Percentiles rank a stretch among this genome's conserved stretches.
Conservation (phyloP, 2,113 vertebrate species). For the Bathybates hornii region DNA sequence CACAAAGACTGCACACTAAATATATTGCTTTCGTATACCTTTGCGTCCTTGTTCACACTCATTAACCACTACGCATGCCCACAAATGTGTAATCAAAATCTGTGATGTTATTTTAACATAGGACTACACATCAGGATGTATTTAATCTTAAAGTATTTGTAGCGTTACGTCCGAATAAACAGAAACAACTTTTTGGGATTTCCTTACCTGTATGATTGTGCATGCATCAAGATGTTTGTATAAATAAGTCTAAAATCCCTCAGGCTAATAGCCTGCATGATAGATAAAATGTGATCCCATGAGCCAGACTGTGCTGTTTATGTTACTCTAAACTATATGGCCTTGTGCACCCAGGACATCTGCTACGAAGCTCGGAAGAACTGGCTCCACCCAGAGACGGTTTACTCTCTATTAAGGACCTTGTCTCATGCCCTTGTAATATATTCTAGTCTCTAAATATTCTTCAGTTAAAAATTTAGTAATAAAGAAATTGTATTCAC, state of each 20-base stretch:
- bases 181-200: not conserved
- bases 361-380: not conserved
- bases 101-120: not conserved
- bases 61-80: not conserved
- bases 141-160: not conserved
- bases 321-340: not conserved
- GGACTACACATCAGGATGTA: not conserved
- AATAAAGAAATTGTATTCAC: not conserved
- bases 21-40: not conserved
- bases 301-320: conserved; percentile 21
- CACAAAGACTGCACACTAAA: not conserved
- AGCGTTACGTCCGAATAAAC: not conserved
- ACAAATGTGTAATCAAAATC: not conserved
- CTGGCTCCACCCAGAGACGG: not conserved
- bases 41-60: not conserved
- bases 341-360: conserved; percentile 32
- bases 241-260: not conserved
- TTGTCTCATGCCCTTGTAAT: not conserved
- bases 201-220: not conserved
- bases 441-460: not conserved
- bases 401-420: not conserved
- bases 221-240: not conserved
- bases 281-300: conserved; percentile 16
- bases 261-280: conserved; percentile 2
- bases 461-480: not conserved